These are phyloP conservation scores for Syritta pipiens DNA, from an alignment of 2,888 invertebrate genomes.

Conservation along the genomic window DNA sequence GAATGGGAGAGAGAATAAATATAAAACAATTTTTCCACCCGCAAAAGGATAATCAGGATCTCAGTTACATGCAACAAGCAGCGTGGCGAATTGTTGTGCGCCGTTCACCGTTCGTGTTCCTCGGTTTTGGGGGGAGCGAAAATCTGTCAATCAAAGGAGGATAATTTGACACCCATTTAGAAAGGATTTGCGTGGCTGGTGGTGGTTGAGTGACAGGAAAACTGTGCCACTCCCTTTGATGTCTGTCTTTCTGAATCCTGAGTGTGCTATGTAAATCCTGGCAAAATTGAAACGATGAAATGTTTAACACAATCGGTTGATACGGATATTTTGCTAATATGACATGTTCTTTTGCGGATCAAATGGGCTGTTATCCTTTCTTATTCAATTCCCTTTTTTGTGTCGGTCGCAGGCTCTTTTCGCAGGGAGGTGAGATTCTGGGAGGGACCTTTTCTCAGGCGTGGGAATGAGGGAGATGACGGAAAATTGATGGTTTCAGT, in stretches of 20 bases:
- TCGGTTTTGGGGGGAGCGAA: no score
- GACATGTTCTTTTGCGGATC: constrained; percentile 64
- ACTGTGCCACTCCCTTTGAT: constrained; percentile 52
- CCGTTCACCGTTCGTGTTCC: no score
- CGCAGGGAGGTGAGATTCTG: not conserved
- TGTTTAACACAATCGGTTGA: constrained; percentile 53
- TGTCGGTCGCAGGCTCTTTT: no score
- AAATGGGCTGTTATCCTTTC: constrained; percentile 60
- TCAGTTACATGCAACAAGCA: constrained; percentile 62
- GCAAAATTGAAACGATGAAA: constrained; percentile 34
- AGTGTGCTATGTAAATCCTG: constrained; percentile 35
- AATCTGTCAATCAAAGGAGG: constrained; percentile 65
- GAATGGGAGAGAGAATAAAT: constrained; percentile 49
- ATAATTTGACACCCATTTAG: constrained; percentile 65
- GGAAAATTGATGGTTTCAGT: no score
- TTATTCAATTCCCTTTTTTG: not conserved
- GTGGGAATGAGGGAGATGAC: no score
- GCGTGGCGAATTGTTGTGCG: no score
- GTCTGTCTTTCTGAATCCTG: constrained; percentile 1
- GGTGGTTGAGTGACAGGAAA: constrained; percentile 26
- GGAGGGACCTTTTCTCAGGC: not conserved
- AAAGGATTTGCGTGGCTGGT: constrained; percentile 50
- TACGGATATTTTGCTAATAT: constrained; percentile 66
- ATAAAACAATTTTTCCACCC: no score
- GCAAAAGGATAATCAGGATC: constrained; percentile 40